Percentiles rank a stretch among this genome's conserved stretches.
These are phyloP conservation scores for Torymus tubicola DNA, from an alignment of 2,888 invertebrate genomes.

Conservation along the genomic window DNA sequence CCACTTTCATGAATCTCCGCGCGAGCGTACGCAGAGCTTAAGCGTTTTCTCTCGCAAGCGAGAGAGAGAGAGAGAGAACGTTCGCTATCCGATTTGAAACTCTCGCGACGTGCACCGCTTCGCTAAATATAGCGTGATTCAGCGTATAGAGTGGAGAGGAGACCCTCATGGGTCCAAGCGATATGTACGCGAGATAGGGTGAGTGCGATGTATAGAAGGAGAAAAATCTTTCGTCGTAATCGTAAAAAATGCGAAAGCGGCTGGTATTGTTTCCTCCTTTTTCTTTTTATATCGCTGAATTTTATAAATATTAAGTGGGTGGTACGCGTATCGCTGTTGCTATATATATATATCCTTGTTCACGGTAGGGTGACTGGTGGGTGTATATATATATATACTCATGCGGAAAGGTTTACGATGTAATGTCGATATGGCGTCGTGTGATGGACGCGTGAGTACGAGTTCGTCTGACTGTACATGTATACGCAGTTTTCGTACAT, in stretches of 20 bases:
- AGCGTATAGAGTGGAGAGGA: neutral
- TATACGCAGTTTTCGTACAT: too few relatives aligned
- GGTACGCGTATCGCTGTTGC: neutral
- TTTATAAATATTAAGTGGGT: slow-evolving; percentile 49
- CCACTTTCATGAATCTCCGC: slow-evolving; percentile 56
- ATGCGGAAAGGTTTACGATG: slow-evolving; percentile 32
- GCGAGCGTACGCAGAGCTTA: slow-evolving; percentile 15
- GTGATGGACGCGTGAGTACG: slow-evolving; percentile 8
- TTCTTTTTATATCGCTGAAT: slow-evolving; percentile 37
- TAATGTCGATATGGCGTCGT: slow-evolving; percentile 12
- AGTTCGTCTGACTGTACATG: too few relatives aligned
- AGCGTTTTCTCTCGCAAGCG: slow-evolving; percentile 14
- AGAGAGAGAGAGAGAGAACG: neutral
- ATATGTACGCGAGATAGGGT: too few relatives aligned
- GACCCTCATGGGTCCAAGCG: too few relatives aligned
- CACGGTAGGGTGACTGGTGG: neutral
- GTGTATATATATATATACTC: neutral
- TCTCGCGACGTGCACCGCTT: slow-evolving; percentile 36
- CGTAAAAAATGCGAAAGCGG: slow-evolving; percentile 33
- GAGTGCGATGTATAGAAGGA: neutral
- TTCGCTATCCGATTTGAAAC: slow-evolving; percentile 47
- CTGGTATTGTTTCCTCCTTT: slow-evolving; percentile 4
- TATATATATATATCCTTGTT: neutral
- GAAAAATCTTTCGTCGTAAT: slow-evolving; percentile 51
- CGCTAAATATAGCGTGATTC: slow-evolving; percentile 53